A percentile compares a stretch with the other conserved stretches of the same genome.
phyloP scores from a whole-genome alignment of 2,113 vertebrate species.

The Etheostoma spectabile region DNA sequence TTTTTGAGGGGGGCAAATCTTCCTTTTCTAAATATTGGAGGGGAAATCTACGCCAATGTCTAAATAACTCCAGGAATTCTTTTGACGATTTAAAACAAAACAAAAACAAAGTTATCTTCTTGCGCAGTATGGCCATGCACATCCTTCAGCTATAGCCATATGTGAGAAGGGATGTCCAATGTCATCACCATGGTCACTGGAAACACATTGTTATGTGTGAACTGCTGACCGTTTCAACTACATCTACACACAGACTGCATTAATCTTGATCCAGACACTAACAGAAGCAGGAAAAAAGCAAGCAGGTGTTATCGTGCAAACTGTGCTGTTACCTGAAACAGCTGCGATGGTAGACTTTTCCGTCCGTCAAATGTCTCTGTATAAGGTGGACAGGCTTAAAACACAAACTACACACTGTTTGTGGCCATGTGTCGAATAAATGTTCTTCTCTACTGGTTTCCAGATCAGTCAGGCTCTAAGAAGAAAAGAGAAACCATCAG shows the following conservation, averaged over 20 bases:
- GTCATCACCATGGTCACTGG: background rate
- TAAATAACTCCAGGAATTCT: no score
- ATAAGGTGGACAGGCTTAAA: conserved; percentile 89
- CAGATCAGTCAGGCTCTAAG: conserved; percentile 49
- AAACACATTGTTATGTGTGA: conserved; percentile 3
- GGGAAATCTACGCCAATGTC: no score
- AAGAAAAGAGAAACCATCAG: conserved; percentile 33
- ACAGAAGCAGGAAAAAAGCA: background rate
- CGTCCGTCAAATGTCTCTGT: conserved; percentile 87
- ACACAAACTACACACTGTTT: conserved; percentile 72
- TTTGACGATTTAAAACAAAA: background rate
- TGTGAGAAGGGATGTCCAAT: background rate
- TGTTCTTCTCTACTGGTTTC: conserved; percentile 8
- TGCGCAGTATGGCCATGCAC: background rate
- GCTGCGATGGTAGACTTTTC: conserved; percentile 89
- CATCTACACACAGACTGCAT: background rate
- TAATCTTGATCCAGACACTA: background rate
- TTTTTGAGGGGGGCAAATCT: no score
- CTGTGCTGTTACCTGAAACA: conserved; percentile 89
- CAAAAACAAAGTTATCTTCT: background rate
- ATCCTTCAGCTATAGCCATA: background rate
- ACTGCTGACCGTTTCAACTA: background rate
- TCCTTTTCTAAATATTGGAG: no score
- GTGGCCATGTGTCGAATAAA: conserved; percentile 64
- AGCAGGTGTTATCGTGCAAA: conserved; percentile 70